Conservation (phyloP, 2,113 vertebrate genomes). For the Pluvianellus socialis region DNA sequence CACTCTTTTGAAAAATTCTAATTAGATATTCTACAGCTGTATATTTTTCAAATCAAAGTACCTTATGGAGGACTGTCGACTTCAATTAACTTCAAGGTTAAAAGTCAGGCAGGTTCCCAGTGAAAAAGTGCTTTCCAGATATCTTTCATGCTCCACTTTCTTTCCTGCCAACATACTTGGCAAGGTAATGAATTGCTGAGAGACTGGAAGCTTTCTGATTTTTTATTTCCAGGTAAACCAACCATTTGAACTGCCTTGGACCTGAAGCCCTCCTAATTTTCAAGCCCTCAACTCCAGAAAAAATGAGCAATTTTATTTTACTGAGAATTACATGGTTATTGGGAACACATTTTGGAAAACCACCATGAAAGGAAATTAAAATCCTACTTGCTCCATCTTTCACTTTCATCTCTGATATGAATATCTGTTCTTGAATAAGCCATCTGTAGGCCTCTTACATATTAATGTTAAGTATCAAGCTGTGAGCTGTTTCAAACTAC, state of each 20-base stretch:
- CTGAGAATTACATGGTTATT: background rate
- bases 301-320: background rate
- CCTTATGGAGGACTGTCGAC: background rate
- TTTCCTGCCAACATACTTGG: background rate
- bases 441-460: background rate
- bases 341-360: background rate
- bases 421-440: background rate
- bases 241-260: background rate
- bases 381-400: background rate
- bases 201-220: background rate
- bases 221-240: conserved; percentile 18
- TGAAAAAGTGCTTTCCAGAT: background rate
- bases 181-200: background rate
- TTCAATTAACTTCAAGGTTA: background rate
- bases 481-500: background rate
- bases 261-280: background rate
- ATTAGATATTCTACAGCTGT: background rate
- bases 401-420: background rate
- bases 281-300: background rate
- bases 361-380: background rate
- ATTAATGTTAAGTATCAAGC: background rate
- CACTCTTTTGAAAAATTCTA: background rate
- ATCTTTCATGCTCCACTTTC: background rate
- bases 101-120: background rate
- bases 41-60: background rate